phyloP scores from a whole-genome alignment of 2,113 vertebrate genomes.

The Cairina moschata region DNA sequence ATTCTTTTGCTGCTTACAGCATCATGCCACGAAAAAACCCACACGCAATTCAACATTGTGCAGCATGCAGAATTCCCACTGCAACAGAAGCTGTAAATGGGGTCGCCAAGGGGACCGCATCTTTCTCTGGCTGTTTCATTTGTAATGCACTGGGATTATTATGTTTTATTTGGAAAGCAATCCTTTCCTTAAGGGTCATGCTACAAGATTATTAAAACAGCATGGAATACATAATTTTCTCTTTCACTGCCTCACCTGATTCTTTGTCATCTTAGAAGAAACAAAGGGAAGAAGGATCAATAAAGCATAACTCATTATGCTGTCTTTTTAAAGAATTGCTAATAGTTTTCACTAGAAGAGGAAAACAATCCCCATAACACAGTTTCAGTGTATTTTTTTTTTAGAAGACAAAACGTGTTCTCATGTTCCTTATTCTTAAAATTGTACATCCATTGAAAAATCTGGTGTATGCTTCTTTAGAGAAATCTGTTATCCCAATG shows the following conservation, averaged over 20 bases:
- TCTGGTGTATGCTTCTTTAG: not conserved
- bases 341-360: not conserved
- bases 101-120: not conserved
- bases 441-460: not conserved
- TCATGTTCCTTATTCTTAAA: not conserved
- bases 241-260: not conserved
- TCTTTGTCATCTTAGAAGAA: not conserved
- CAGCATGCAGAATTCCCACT: not conserved
- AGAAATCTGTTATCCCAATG: not conserved
- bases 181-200: not conserved
- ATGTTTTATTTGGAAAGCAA: not conserved
- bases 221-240: not conserved
- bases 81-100: not conserved
- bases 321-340: not conserved
- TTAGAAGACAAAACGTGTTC: too few species aligned
- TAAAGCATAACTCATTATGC: not conserved
- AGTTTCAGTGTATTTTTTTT: not conserved
- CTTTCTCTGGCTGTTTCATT: not conserved
- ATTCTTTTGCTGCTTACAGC: not conserved
- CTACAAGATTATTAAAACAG: not conserved
- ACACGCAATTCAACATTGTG: rapidly evolving
- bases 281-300: not conserved
- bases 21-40: not conserved
- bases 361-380: not conserved
- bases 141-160: not conserved